These are phyloP conservation scores for Aplysia californica DNA, from an alignment of 1,140 invertebrate genomes.

Conservation along the genomic window DNA sequence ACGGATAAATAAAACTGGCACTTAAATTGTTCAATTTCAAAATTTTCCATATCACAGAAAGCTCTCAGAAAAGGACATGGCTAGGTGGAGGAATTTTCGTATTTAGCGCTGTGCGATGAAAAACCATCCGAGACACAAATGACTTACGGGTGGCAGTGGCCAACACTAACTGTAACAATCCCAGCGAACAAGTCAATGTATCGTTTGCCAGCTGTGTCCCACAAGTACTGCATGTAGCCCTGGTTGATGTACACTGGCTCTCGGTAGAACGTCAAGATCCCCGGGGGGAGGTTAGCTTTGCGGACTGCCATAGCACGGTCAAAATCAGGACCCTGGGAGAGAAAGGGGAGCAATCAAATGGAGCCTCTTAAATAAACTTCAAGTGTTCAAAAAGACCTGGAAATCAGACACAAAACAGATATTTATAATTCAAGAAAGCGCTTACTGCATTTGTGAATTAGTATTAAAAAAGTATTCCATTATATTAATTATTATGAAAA, in stretches of 20 bases:
- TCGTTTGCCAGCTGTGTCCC: slow-evolving; percentile 84
- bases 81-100: too few species aligned
- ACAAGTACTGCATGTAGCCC: slow-evolving; percentile 86
- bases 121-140: too few species aligned
- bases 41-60: too few species aligned
- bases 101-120: too few species aligned
- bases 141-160: slow-evolving; percentile 96
- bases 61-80: too few species aligned
- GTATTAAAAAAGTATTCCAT: not conserved
- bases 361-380: not conserved
- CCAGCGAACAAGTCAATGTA: slow-evolving; percentile 97
- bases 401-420: not conserved
- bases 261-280: slow-evolving; percentile 81
- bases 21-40: too few species aligned
- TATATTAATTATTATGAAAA: not conserved
- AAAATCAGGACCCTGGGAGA: slow-evolving; percentile 58
- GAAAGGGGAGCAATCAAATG: not conserved
- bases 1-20: too few species aligned
- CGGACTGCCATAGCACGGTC: slow-evolving; percentile 56
- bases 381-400: not conserved
- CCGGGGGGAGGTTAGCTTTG: slow-evolving; percentile 76
- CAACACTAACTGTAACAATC: slow-evolving; percentile 97
- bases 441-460: not conserved
- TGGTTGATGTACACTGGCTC: slow-evolving; percentile 86
- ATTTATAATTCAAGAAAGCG: not conserved